Base-by-base conservation (phyloP, 2,888 invertebrate genomes). In the Tenthredo notha region DNA sequence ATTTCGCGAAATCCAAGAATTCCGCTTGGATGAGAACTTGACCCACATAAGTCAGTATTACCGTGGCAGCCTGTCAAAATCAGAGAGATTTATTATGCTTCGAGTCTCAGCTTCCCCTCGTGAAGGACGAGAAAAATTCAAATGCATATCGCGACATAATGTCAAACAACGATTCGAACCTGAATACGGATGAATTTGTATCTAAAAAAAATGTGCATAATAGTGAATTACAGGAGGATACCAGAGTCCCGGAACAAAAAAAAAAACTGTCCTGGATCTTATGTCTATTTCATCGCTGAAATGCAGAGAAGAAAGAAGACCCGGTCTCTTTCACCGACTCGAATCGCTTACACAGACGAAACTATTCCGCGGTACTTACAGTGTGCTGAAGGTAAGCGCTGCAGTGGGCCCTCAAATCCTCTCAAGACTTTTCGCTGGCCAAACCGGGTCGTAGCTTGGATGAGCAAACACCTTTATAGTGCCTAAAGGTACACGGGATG, bases 21-120 rank as follows among this genome's bases (percentile, higher is more conserved):
- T 80, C 80, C 43, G 40, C 12, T 58, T n/a, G 37, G 80, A 80
- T 61, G 61, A 80, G 80, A 80, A 80, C 80, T 80, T 80, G 80
- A 40, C 80, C 80, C 58, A 80, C 80, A 80, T 80, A 80, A 80
- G 61, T 61, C 80, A 61, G 58, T 61, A 61, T 80, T 58, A 80
- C 21, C 61, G 40, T 25, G 61, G 80, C 37, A 37, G 58, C 61
- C 80, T n/a, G 80, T 54, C 50, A 77, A 77, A 77, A 77, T 6
- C 29, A 29, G 77, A 18, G 54, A 54, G 54, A 77, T 77, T 77
- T 77, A 77, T 54, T 15, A 77, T 7, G 54, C 77, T 33, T 33
- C 10, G 77, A 54, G 29, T n/a, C 54, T 47, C 10, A 77, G 29
- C 54, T 33, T 50, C 7, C 50, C 25, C 50, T 25, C 25, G 10